Evolutionary conservation across 1,140 invertebrate genomes (phyloP), one percentile per base, ranked within the genome.

Genomic region (Drosophila tristis): DNA sequence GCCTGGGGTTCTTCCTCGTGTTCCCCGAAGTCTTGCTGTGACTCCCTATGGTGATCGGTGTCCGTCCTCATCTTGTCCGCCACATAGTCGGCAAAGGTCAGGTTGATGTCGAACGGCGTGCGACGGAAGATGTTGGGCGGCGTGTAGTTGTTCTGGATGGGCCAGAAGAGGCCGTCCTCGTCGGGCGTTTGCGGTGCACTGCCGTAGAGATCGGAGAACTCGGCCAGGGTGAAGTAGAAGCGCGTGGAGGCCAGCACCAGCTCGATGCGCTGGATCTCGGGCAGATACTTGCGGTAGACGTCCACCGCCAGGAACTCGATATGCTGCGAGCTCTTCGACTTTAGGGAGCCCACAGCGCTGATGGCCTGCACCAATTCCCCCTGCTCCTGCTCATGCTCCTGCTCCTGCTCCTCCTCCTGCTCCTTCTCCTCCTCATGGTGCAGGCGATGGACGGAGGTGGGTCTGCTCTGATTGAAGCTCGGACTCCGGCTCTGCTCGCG

Each of bases 181-280:
- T 91, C 90, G 9, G 61, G 66, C 0, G 26, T 8, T 2, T 57
- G 65, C 0, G 90, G 90, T 42, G 73, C 56, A 4, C 47, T 25
- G 1, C 77, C 71, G 9, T 85, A 91, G 2, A 90, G 44, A 5
- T 13, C 11, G 0, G 15, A 13, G 39, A 84, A 87, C 23, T 78
- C 81, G 1, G 51, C 20, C 0, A 91, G 50, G 5, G 61, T 80
- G 9, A 66, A 74, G 47, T 91, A 91, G 58, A 91, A 91, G 2
- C 87, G 65, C 0, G 71, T 74, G 1, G 81, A 77, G 16, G 67
- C 55, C 16, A 91, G 44, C 1, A 91, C 86, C 4, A 91, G 54
- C n/a, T 91, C 90, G 0, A 91, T 90, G 11, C 90, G 90, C 25
- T 91, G 90, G 2, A 91, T 76, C 48, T 91, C 90, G 0, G 90